Evolutionary conservation across 2,113 vertebrate genomes (phyloP).

Genomic region (Gymnogyps californianus): DNA sequence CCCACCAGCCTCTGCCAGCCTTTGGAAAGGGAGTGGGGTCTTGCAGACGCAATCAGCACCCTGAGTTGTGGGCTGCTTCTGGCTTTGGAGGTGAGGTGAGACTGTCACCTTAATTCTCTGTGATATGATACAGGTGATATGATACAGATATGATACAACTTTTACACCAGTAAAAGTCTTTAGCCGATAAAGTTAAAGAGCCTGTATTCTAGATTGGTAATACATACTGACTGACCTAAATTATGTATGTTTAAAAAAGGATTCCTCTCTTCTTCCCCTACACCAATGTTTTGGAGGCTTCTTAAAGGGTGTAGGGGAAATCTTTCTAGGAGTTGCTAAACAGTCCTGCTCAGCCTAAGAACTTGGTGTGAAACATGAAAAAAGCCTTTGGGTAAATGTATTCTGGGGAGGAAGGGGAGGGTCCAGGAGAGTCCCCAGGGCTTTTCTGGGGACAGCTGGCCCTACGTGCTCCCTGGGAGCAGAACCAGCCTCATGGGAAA

Average conservation of each 20-base stretch:
- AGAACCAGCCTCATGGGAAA: accelerated
- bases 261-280: neutral
- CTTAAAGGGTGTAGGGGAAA: neutral
- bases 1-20: neutral
- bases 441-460: neutral
- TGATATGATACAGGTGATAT: neutral
- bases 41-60: neutral
- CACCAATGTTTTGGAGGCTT: neutral
- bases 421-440: neutral
- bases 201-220: neutral
- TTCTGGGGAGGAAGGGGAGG: neutral
- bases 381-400: neutral
- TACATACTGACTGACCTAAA: neutral
- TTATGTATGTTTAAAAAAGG: neutral
- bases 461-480: neutral
- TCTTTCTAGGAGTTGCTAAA: neutral
- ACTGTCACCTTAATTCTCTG: neutral
- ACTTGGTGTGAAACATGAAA: neutral
- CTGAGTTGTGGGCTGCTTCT: neutral
- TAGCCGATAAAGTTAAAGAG: neutral
- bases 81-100: neutral
- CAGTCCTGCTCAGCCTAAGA: neutral
- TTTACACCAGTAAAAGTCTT: neutral
- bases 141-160: neutral
- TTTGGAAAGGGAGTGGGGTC: neutral